Evolutionary conservation across 2,888 invertebrate genomes (phyloP).

Genomic region (Himalopsyche tibetana): DNA sequence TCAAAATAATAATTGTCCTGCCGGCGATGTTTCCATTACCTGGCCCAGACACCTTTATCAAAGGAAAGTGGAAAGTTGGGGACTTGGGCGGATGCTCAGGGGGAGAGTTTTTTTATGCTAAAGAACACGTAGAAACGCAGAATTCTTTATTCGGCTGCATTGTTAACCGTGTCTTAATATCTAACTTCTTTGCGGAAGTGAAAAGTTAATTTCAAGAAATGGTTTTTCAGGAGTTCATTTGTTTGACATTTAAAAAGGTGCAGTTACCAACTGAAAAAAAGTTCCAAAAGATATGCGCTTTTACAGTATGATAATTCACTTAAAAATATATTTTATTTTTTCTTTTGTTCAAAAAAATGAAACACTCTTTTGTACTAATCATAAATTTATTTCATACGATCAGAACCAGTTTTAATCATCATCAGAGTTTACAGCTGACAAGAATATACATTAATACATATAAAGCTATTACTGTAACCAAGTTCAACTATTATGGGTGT

Average conservation of each 20-base stretch:
- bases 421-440: too few relatives aligned
- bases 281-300: too few relatives aligned
- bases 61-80: conserved; percentile 31
- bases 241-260: neutral
- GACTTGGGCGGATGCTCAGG: neutral
- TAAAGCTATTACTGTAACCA: too few relatives aligned
- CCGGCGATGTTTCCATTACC: conserved; percentile 53
- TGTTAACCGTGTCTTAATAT: neutral
- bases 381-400: too few relatives aligned
- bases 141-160: conserved; percentile 8
- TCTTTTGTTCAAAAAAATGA: too few relatives aligned
- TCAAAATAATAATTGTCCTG: conserved; percentile 1
- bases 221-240: neutral
- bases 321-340: too few relatives aligned
- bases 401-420: too few relatives aligned
- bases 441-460: too few relatives aligned
- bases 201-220: neutral
- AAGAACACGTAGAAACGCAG: neutral
- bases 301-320: too few relatives aligned
- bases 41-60: conserved; percentile 55
- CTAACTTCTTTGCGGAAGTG: neutral
- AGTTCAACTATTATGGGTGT: too few relatives aligned
- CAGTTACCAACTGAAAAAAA: neutral
- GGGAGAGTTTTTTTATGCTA: neutral
- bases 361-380: too few relatives aligned